These are phyloP conservation scores for Uloborus plumipes DNA, from an alignment of 2,888 invertebrate genomes.

Conservation along the genomic window DNA sequence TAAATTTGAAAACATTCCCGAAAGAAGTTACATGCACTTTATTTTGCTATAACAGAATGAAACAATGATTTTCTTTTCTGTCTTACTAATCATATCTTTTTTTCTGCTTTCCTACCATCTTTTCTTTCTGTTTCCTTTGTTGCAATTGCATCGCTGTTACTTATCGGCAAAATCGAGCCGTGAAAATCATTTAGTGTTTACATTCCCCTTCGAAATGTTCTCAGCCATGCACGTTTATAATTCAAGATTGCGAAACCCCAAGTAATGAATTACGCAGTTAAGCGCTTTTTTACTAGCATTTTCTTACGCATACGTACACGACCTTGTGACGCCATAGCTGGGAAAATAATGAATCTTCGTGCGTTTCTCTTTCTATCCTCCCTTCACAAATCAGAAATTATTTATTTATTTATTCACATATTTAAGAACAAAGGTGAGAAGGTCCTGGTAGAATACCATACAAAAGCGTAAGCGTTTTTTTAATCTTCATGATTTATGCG, in stretches of 20 bases:
- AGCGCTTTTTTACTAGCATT: not conserved
- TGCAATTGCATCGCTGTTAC: slow-evolving; percentile 8
- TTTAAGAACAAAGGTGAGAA: slow-evolving; percentile 36
- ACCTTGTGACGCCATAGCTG: slow-evolving; percentile 1
- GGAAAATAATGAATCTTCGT: slow-evolving; percentile 32
- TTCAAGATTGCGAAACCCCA: not conserved
- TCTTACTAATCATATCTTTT: slow-evolving; percentile 29
- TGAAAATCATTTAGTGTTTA: slow-evolving; percentile 25
- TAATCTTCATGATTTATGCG: too few relatives aligned
- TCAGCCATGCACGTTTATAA: slow-evolving; percentile 1
- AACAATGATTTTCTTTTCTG: slow-evolving; percentile 27
- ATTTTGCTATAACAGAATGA: not conserved
- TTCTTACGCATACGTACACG: slow-evolving; percentile 5
- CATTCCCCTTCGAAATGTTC: not conserved
- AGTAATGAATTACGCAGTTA: slow-evolving; percentile 16
- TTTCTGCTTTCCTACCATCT: slow-evolving; percentile 10
- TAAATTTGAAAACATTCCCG: too few relatives aligned
- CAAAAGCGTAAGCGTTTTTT: not conserved
- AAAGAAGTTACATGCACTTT: not conserved
- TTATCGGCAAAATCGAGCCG: slow-evolving; percentile 32
- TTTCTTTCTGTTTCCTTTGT: slow-evolving; percentile 30
- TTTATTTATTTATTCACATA: slow-evolving; percentile 24
- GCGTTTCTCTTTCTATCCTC: not conserved
- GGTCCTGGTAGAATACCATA: slow-evolving; percentile 9
- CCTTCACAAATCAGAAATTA: slow-evolving; percentile 12